Evolutionary conservation across 2,113 vertebrate species (phyloP).

Genomic region (Dermatemys mawii): DNA sequence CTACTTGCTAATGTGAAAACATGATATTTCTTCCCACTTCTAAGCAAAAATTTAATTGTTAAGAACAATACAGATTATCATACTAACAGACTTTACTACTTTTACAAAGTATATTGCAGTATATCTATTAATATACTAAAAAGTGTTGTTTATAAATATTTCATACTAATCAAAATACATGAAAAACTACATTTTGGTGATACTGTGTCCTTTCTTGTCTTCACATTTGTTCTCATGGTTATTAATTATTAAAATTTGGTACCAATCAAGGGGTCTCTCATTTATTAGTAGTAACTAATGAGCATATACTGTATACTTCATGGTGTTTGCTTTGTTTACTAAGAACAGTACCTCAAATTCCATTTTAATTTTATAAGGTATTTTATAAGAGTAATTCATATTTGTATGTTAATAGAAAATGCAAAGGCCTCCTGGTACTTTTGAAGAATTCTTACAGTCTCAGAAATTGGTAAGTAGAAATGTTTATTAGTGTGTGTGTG

Average conservation of each 20-base stretch:
- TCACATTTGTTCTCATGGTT: not conserved
- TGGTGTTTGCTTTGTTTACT: not conserved
- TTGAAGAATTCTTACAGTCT: conserved; percentile 65
- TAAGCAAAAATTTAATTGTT: not conserved
- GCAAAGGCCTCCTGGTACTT: conserved; percentile 31
- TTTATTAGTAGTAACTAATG: not conserved
- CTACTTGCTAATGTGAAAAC: not conserved
- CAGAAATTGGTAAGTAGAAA: conserved; percentile 60
- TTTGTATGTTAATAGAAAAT: conserved; percentile 51
- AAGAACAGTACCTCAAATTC: not conserved
- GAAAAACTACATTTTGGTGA: not conserved
- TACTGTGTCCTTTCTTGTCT: not conserved
- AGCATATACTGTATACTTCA: not conserved
- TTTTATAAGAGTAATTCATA: not conserved
- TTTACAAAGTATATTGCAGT: not conserved
- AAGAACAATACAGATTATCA: not conserved
- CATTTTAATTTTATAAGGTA: not conserved
- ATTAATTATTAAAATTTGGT: not conserved
- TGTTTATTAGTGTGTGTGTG: not conserved
- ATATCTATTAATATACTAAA: not conserved
- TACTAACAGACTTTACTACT: not conserved
- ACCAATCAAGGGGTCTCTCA: not conserved
- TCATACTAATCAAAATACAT: not conserved
- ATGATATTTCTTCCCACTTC: not conserved
- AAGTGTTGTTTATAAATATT: not conserved